Evolutionary conservation across 2,888 invertebrate genomes (phyloP), one percentile per base, ranked within the genome.

Genomic region (Coremacera marginata): DNA sequence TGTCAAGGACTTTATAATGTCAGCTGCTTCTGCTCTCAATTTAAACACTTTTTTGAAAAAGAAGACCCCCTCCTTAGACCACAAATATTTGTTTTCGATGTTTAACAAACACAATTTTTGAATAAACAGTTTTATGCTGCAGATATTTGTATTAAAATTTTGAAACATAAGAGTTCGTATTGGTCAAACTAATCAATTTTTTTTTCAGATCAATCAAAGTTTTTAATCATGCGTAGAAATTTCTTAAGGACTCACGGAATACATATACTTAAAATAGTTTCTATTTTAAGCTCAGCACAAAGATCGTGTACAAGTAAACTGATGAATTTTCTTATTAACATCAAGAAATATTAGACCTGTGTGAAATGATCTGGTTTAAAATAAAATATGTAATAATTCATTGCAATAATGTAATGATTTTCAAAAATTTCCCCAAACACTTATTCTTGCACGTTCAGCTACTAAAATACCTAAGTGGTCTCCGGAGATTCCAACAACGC

Each of bases 1-100:
- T 37, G 5, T 25, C 44, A 44, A 44, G 44, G 44, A 44, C 14
- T 44, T 14, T 22, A 51, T 44, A 71, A 16, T 19, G 44, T 78
- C 85, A 84, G 84, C 84, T 84, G 85, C 75, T 80, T 82, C 80
- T 81, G 77, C 70, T 75, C 22, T 60, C 25, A n/a, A 27, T 11
- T 27, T 62, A 14, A 1, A 14, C 7, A 14, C 14, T 44, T 2
- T 44, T 3, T 44, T 44, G 44, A 44, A 44, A 44, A 44, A 14
- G 11, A 11, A 44, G 11, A 1, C 11, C 11, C 44, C 14, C 7
- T 44, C 44, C 14, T 14, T 44, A 44, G 14, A 44, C 14, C 11
- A 1, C 44, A 44, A 44, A 14, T 14, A 44, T 7, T 44, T 11
- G 14, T 14, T 2, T 11, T 44, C 3, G 2, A 11, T 44, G 14